Percentiles rank a stretch among this genome's conserved stretches.
Evolutionary conservation across 2,113 vertebrate species (phyloP).

Genomic region (Mastomys coucha): DNA sequence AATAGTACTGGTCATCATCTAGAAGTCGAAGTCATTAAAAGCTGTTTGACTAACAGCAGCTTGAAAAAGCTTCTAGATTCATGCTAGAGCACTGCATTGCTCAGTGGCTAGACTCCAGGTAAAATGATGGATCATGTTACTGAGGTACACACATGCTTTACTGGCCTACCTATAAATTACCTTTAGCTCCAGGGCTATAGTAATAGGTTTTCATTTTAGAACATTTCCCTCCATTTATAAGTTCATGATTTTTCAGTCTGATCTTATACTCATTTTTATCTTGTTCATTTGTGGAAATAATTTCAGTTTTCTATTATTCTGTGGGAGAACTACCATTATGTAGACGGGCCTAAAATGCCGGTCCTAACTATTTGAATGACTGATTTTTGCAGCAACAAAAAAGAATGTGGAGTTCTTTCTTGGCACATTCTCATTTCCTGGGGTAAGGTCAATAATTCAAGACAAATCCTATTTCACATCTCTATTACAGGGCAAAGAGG

Average conservation of each 20-base stretch:
- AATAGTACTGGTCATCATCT: slow-evolving; percentile 74
- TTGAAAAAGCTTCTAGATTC: slow-evolving; percentile 82
- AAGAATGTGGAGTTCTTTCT: slow-evolving; percentile 52
- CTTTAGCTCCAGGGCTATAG: slow-evolving; percentile 74
- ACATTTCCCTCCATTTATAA: slow-evolving; percentile 77
- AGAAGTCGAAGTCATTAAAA: slow-evolving; percentile 82
- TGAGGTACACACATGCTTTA: slow-evolving; percentile 83
- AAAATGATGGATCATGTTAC: slow-evolving; percentile 83
- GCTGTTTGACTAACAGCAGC: slow-evolving; percentile 84
- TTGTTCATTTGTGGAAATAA: slow-evolving; percentile 74
- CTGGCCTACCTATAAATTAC: slow-evolving; percentile 82
- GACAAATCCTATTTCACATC: slow-evolving; percentile 69
- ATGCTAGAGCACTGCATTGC: slow-evolving; percentile 70
- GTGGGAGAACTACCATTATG: slow-evolving; percentile 23
- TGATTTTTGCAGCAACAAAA: slow-evolving; percentile 41
- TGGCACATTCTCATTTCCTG: slow-evolving; percentile 58
- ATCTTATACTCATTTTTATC: slow-evolving; percentile 66
- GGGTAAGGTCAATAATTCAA: slow-evolving; percentile 61
- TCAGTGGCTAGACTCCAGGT: slow-evolving; percentile 83
- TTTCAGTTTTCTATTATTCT: slow-evolving; percentile 61
- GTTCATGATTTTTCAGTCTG: slow-evolving; percentile 52
- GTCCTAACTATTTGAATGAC: slow-evolving; percentile 39
- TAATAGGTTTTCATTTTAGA: slow-evolving; percentile 78
- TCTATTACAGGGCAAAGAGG: slow-evolving; percentile 46
- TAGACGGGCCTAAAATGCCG: slow-evolving; percentile 36